These are phyloP conservation scores for Lampropteryx suffumata DNA, from an alignment of 2,888 invertebrate species.

Conservation along the genomic window DNA sequence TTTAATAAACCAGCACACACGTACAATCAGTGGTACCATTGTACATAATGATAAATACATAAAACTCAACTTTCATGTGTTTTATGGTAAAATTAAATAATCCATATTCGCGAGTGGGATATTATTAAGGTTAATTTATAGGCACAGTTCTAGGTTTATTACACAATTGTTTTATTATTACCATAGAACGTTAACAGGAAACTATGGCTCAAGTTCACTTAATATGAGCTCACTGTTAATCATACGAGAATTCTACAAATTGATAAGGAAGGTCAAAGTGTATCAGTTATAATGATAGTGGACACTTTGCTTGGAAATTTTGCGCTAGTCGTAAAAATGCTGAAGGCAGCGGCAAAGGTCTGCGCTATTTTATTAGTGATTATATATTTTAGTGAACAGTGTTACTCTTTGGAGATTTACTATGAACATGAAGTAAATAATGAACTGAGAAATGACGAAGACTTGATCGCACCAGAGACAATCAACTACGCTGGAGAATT, in stretches of 20 bases:
- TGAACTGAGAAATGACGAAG: slow-evolving; percentile 11
- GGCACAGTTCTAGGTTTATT: no score
- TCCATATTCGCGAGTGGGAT: no score
- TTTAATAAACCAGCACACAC: no score
- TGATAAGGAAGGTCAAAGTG: slow-evolving; percentile 54
- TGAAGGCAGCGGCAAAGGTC: slow-evolving; percentile 34
- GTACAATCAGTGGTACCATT: no score
- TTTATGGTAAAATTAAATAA: no score
- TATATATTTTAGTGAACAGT: slow-evolving; percentile 36
- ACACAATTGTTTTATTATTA: no score
- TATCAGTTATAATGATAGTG: slow-evolving; percentile 35
- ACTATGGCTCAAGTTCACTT: slow-evolving; percentile 25
- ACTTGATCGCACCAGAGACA: slow-evolving; percentile 6
- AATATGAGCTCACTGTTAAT: slow-evolving; percentile 36
- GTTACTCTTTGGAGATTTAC: slow-evolving; percentile 32
- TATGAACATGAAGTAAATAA: slow-evolving; percentile 14
- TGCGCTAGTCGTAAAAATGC: slow-evolving; percentile 48
- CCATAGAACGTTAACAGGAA: slow-evolving; percentile 8
- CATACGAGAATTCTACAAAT: slow-evolving; percentile 18
- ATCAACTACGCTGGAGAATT: neutral
- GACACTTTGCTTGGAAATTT: slow-evolving; percentile 19
- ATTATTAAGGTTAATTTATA: no score
- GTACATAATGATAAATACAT: no score
- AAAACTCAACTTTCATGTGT: no score
- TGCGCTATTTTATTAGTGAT: slow-evolving; percentile 35